Conservation (phyloP, 2,797 vertebrate genomes). For the Parotocinclus haroldoi region DNA sequence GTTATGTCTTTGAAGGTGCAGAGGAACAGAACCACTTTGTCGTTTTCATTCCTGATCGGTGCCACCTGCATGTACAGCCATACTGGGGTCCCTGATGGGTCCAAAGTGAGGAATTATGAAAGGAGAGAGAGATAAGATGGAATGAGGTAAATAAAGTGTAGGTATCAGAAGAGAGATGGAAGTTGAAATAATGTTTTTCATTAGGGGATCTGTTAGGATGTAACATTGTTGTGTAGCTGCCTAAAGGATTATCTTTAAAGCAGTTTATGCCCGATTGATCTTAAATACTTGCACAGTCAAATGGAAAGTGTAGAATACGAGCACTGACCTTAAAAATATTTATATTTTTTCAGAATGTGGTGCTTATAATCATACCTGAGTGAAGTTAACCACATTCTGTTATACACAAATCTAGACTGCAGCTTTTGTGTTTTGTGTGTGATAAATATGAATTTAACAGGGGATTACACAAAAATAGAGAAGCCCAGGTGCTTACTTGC, state of each 20-base stretch:
- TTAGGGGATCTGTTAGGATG: constrained; percentile 5
- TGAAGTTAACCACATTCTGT: too few species aligned
- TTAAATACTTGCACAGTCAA: constrained; percentile 13
- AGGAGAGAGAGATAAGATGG: constrained; percentile 4
- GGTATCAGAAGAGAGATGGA: constrained; percentile 16
- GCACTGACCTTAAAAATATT: constrained; percentile 13
- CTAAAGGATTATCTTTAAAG: constrained; percentile 32
- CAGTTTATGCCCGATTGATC: constrained; percentile 32
- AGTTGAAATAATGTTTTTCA: neutral
- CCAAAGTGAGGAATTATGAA: constrained; percentile 38
- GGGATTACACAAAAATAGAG: too few species aligned
- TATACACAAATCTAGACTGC: too few species aligned
- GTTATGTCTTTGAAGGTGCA: constrained; percentile 99
- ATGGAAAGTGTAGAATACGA: constrained; percentile 14
- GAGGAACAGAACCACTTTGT: constrained; percentile 97
- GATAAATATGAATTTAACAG: too few species aligned
- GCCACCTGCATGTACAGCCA: constrained; percentile 99
- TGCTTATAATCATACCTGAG: neutral
- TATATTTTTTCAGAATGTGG: constrained; percentile 3
- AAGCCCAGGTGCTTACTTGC: too few species aligned
- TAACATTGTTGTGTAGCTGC: constrained; percentile 16
- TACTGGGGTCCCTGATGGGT: constrained; percentile 83
- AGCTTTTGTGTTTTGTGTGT: too few species aligned
- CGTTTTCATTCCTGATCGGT: constrained; percentile 95
- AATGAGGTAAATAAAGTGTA: constrained; percentile 35